phyloP scores from a whole-genome alignment of 2,888 invertebrate species.

The Cabera pusaria region DNA sequence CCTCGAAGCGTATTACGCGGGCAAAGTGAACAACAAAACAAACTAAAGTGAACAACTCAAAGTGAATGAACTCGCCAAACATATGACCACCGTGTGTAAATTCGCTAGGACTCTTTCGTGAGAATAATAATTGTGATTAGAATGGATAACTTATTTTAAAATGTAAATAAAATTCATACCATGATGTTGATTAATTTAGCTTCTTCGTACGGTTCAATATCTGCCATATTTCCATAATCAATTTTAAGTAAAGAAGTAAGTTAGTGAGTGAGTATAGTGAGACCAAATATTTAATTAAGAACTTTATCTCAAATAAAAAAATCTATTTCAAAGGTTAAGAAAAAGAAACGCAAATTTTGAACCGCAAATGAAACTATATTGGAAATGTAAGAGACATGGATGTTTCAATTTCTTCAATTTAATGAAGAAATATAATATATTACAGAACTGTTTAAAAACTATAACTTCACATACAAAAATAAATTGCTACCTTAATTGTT shows the following conservation, averaged over 20 bases:
- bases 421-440: constrained; percentile 9
- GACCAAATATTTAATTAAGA: no score
- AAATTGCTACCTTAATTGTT: background rate
- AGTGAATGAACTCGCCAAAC: constrained; percentile 76
- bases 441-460: no score
- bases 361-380: no score
- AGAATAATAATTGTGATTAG: constrained; percentile 41
- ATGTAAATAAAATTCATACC: constrained; percentile 38
- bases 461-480: no score
- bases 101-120: constrained; percentile 77
- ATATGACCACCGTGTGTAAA: constrained; percentile 83
- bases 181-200: constrained; percentile 32
- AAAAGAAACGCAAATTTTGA: no score
- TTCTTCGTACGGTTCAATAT: constrained; percentile 8
- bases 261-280: no score
- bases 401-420: constrained; percentile 44
- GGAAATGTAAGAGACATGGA: constrained; percentile 44
- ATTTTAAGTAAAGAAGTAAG: no score
- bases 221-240: no score
- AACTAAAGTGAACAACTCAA: constrained; percentile 75
- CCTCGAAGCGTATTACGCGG: constrained; percentile 28
- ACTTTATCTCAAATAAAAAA: no score
- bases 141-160: constrained; percentile 41
- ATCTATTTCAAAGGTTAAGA: no score
- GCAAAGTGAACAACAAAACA: constrained; percentile 51